These are phyloP conservation scores for Anhinga anhinga DNA, from an alignment of 2,113 vertebrate genomes.

Conservation along the genomic window DNA sequence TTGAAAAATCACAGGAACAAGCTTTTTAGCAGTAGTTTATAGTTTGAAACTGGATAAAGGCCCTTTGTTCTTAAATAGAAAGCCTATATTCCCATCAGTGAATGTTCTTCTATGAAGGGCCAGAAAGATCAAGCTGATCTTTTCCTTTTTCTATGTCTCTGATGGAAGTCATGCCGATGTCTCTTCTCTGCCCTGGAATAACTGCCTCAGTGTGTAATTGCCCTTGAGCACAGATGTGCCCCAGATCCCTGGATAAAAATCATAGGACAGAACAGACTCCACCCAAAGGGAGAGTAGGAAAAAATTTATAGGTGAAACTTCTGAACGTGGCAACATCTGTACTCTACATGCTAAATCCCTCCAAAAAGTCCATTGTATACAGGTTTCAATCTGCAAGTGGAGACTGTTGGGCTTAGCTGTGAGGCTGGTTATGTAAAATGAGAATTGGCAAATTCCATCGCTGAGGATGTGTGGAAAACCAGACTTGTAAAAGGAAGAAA, in stretches of 20 bases:
- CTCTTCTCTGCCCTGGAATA: background rate
- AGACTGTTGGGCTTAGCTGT: background rate
- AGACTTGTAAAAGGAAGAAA: background rate
- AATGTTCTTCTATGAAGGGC: constrained; percentile 8
- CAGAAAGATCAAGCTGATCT: constrained; percentile 2
- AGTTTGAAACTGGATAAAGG: constrained; percentile 10
- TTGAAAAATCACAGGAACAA: background rate
- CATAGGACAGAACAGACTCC: background rate
- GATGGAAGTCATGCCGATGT: background rate
- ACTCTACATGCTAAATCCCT: background rate
- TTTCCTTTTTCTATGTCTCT: background rate
- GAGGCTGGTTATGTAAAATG: background rate
- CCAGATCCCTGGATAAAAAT: background rate
- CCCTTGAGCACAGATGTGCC: background rate
- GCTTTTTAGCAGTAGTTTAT: background rate
- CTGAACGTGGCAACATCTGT: background rate
- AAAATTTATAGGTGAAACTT: background rate
- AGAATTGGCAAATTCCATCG: background rate
- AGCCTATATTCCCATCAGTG: constrained; percentile 3
- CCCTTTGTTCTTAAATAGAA: constrained; percentile 39
- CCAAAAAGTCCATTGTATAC: background rate
- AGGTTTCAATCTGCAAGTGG: background rate
- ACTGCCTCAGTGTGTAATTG: background rate
- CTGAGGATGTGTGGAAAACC: background rate
- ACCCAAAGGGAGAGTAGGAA: background rate